These are phyloP conservation scores for Mirounga angustirostris DNA, from an alignment of 2,113 vertebrate species.

Conservation along the genomic window DNA sequence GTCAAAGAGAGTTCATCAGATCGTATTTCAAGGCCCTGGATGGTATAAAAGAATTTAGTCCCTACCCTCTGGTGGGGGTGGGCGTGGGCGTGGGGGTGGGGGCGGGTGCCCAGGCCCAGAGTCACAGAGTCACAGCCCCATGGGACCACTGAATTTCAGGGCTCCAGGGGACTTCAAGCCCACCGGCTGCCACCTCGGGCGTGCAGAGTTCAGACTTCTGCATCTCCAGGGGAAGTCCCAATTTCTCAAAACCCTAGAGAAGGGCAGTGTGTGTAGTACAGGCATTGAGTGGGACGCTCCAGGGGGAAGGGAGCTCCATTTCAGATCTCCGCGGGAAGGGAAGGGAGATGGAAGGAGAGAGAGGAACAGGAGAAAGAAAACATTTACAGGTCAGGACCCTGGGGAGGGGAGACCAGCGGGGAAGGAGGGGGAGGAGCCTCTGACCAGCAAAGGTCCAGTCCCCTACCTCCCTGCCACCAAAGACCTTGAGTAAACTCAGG, in stretches of 20 bases:
- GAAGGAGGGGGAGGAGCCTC: neutral
- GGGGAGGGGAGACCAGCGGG: neutral
- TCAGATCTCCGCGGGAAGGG: neutral
- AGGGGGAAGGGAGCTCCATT: too few relatives aligned
- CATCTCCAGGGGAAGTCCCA: neutral
- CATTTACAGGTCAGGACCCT: neutral
- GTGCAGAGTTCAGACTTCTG: neutral
- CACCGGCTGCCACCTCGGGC: too few relatives aligned
- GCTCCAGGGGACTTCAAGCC: neutral
- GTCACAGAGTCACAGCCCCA: neutral
- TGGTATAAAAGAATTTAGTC: neutral
- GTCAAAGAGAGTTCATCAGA: conserved; percentile 64
- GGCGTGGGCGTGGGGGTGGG: neutral
- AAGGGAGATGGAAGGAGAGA: neutral
- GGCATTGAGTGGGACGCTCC: neutral
- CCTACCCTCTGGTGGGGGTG: neutral
- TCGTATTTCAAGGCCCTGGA: conserved; percentile 66
- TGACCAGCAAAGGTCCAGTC: neutral
- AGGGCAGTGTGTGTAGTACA: rapidly evolving
- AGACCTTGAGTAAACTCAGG: neutral
- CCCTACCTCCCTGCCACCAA: neutral
- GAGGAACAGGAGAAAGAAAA: neutral
- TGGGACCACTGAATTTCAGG: neutral
- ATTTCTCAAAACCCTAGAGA: neutral
- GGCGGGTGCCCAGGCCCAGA: neutral